Evolutionary conservation across 2,888 invertebrate species (phyloP), one percentile per base, ranked within the genome.

Genomic region (Euspilapteryx auroguttella): DNA sequence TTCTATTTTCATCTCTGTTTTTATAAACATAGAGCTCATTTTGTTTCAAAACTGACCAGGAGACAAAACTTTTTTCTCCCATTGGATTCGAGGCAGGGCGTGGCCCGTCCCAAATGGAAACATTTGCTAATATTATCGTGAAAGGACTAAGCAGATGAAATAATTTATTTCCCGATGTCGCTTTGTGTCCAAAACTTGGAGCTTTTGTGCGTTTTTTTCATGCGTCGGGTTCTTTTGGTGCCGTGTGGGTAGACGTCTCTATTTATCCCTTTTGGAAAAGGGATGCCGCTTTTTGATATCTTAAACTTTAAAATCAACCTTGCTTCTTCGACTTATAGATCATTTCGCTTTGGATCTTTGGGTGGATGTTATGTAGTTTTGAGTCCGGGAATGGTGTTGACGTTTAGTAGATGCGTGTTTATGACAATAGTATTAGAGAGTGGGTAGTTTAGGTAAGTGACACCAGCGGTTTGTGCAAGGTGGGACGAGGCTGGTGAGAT

Each of bases 71-170:
- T 21, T 50, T 50, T 50, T 48, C 50, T 50, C 48, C 33, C 43
- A 45, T 50, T 47, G 47, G 50, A 49, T 48, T 52, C 51, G 38
- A 47, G 38, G 37, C 55, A 52, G 64, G 75, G 75, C 75, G 75
- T 73, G 69, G 75, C 57, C 45, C 52, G 59, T 61, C 53, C 57
- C 64, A 59, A 71, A 73, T 75, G 61, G 71, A 73, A 75, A 75
- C 75, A 75, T 75, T 75, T 73, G 75, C 71, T 59, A 75, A 75
- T 73, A 73, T 75, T 73, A 71, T 69, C 62, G 55, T 68, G 68
- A 71, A 73, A 69, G 71, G 66, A 59, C 58, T 61, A 63, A 68
- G 58, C 68, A 69, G 68, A 69, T 71, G 68, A 69, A 69, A 73
- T 73, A 71, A 75, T 75, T 75, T 75, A 75, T 75, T 62, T 69